Evolutionary conservation across 2,113 vertebrate species (phyloP).

Genomic region (Melanerpes formicivorus): DNA sequence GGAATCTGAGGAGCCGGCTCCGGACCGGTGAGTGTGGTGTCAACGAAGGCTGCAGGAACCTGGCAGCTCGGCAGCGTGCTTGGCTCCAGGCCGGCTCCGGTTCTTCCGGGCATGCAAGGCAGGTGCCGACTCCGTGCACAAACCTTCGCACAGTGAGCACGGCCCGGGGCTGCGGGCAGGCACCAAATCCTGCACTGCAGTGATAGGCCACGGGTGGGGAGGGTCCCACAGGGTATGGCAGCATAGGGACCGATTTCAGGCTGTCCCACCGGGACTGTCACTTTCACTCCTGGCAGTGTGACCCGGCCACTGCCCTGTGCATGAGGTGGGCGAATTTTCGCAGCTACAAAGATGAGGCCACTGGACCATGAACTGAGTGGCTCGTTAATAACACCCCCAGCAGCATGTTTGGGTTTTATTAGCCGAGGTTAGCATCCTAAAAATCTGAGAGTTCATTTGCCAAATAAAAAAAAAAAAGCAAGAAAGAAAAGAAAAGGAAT

Average conservation of each 20-base stretch:
- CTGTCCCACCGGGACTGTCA: not conserved
- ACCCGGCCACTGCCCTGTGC: not conserved
- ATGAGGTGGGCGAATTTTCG: not conserved
- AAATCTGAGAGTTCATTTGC: not conserved
- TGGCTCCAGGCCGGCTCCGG: not conserved
- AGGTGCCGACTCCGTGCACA: not conserved
- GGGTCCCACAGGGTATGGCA: not conserved
- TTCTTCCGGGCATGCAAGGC: not conserved
- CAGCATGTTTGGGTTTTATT: not conserved
- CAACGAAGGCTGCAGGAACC: not conserved
- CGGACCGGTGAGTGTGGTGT: not conserved
- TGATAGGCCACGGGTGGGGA: not conserved
- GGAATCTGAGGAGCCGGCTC: not conserved
- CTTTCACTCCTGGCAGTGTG: not conserved
- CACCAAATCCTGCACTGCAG: fast-evolving
- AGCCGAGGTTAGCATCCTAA: not conserved
- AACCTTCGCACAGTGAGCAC: not conserved
- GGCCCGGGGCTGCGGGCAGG: not conserved
- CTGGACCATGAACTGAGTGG: not conserved
- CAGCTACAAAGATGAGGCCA: not conserved
- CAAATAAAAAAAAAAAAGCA: not conserved
- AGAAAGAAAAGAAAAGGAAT: not conserved
- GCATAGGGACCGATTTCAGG: not conserved
- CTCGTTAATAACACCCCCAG: fast-evolving
- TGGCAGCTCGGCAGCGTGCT: not conserved